phyloP scores from a whole-genome alignment of 2,888 invertebrate genomes.

The Syrista parreyssii region DNA sequence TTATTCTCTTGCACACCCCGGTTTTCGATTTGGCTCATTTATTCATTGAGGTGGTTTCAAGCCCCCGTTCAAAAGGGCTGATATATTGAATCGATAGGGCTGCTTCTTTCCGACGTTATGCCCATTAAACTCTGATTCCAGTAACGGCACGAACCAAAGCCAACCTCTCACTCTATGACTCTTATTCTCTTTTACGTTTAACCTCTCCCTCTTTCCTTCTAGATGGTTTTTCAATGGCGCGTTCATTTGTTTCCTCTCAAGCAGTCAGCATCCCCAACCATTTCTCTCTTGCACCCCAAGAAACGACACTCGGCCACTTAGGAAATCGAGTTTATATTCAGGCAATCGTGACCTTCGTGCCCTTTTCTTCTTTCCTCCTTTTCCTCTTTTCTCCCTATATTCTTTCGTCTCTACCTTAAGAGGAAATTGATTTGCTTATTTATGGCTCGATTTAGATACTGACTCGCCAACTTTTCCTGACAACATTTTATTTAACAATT shows the following conservation, averaged over 20 bases:
- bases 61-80: constrained; percentile 23
- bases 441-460: not conserved
- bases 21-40: constrained; percentile 33
- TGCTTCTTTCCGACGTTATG: constrained; percentile 48
- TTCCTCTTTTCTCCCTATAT: not conserved
- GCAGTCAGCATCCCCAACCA: not conserved
- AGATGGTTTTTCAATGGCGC: constrained; percentile 52
- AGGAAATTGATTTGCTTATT: not conserved
- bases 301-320: constrained; percentile 31
- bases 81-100: constrained; percentile 49
- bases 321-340: constrained; percentile 32
- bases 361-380: constrained; percentile 9
- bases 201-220: constrained; percentile 9
- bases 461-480: not conserved
- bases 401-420: not conserved
- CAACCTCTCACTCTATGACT: constrained; percentile 21
- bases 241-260: constrained; percentile 44
- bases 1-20: constrained; percentile 13
- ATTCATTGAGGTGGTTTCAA: constrained; percentile 24
- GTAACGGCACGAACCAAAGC: constrained; percentile 41
- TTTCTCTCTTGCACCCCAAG: constrained; percentile 15
- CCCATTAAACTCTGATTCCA: constrained; percentile 52
- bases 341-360: constrained; percentile 27
- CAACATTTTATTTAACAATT: not conserved
- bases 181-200: not conserved